Base-by-base conservation (phyloP, 2,797 vertebrate genomes). In the Macroramphosus scolopax region DNA sequence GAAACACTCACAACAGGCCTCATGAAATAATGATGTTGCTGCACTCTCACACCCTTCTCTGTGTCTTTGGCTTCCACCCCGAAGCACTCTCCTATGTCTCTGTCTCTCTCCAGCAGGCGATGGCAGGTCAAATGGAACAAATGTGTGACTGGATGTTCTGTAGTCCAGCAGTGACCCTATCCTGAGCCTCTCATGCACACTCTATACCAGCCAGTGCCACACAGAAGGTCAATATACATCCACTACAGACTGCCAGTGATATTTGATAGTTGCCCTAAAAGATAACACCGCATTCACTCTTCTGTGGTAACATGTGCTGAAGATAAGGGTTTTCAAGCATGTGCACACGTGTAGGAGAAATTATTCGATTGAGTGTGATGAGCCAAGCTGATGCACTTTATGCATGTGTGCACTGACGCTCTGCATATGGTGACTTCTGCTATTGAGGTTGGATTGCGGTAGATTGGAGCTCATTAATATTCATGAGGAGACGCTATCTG, bases 11-110 rank as follows among this genome's bases (percentile, higher is more conserved):
- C 72, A 73, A 68, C 71, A 75, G 74, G 40, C 72, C 78, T 81
- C 71, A 87, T 86, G 8, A 86, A 85, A 83, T 78, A 83, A 81
- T 82, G 2, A 87, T 86, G 72, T 14, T 8, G 63, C 37, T 68
- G 76, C 61, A 71, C 75, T 66, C 65, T 57, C 68, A 49, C 62
- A 71, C 72, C 54, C 69, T 43, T 63, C 66, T 66, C 17, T 31
- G 35, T 57, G 44, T 77, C 72, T 78, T n/a, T n/a, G 78, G 52
- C 38, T 59, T 65, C 51, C 10, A 10, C 44, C 66, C 62, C 61
- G 51, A 42, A 53, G 62, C 71, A 40, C 74, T 65, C 44, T 64
- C 68, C 28, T 37, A 32, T 68, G 60, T 55, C 63, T 71, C 47
- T 46, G 58, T 28, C 20, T 53, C 41, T 36, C 32, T 50, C 36